These are phyloP conservation scores for Chelon auratus DNA, from an alignment of 2,797 vertebrate genomes.

Conservation along the genomic window DNA sequence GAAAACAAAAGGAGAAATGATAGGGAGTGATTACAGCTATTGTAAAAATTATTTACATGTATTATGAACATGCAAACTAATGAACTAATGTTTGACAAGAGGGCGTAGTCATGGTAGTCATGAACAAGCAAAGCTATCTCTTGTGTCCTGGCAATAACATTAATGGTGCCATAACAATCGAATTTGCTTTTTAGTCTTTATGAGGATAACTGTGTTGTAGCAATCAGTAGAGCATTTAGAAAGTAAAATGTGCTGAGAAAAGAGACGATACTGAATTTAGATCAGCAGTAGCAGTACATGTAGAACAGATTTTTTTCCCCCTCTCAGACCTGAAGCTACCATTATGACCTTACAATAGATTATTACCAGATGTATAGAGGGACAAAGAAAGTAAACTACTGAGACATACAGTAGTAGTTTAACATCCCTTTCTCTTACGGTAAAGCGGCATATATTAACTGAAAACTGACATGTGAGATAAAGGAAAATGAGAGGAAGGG, in stretches of 20 bases:
- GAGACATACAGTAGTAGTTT: not conserved
- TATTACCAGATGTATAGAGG: conserved; percentile 1
- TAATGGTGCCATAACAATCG: not conserved
- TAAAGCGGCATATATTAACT: not conserved
- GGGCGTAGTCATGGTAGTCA: no score
- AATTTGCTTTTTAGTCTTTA: not conserved
- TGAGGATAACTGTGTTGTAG: not conserved
- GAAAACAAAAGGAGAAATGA: conserved; percentile 7
- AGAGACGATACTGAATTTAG: not conserved
- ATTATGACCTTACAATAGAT: not conserved
- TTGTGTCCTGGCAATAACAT: not conserved
- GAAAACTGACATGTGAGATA: not conserved
- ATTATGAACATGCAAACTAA: not conserved
- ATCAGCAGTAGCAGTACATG: not conserved
- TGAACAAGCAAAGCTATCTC: no score
- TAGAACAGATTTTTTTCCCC: not conserved
- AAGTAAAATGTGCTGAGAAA: conserved; percentile 16
- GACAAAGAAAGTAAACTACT: not conserved
- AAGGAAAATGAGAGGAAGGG: not conserved
- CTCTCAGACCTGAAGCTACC: not conserved
- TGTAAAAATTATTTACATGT: not conserved
- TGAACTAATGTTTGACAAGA: no score
- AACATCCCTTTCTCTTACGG: not conserved
- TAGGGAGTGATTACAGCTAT: conserved; percentile 1
- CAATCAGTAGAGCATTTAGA: not conserved